Conservation (phyloP, 2,113 vertebrate genomes). For the Megaceryle torquata region DNA sequence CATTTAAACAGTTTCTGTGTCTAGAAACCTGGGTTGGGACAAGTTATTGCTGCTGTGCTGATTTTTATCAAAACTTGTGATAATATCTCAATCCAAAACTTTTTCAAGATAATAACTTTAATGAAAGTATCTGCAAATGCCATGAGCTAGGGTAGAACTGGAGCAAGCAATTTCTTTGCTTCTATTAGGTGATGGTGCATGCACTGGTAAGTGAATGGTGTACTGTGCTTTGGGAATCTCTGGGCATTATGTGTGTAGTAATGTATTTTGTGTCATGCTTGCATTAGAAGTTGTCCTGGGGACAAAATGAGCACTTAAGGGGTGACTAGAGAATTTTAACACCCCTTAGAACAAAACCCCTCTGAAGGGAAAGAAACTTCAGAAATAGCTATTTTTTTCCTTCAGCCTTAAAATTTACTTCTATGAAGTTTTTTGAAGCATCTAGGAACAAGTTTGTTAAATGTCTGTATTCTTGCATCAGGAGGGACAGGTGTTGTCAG, state of each 20-base stretch:
- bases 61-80: conserved; percentile 5
- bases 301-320: conserved; percentile 10
- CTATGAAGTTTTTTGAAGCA: neutral
- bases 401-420: conserved; percentile 10
- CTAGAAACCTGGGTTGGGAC: neutral
- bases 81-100: conserved; percentile 1
- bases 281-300: neutral
- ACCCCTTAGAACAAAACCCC: neutral
- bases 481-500: neutral
- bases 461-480: conserved; percentile 11
- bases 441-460: conserved; percentile 17
- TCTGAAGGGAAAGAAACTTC: neutral
- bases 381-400: neutral
- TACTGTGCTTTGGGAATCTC: conserved; percentile 1
- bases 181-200: neutral
- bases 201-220: neutral
- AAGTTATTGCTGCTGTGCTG: neutral
- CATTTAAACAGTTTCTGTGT: conserved; percentile 3
- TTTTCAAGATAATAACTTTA: conserved; percentile 9
- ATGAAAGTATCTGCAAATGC: conserved; percentile 10
- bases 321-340: neutral
- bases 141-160: neutral
- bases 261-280: conserved; percentile 14
- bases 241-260: neutral
- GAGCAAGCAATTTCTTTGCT: conserved; percentile 2